Evolutionary conservation across 2,113 vertebrate species (phyloP), one percentile per base, ranked within the genome.

Genomic region (Corythoichthys intestinalis): DNA sequence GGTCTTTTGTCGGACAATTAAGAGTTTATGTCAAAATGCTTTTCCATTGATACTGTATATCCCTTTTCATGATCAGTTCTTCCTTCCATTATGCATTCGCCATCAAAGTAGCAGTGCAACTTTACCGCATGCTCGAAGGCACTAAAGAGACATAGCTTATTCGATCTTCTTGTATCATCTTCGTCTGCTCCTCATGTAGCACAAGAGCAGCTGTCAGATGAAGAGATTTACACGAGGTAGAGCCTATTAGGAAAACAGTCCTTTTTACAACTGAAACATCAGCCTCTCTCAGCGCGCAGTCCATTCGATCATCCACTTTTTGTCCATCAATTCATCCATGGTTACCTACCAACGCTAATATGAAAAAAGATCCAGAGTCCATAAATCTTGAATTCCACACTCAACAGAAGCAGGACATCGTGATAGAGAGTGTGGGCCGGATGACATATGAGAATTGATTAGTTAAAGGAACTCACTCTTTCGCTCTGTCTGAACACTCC

Each of bases 401-500:
- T 69, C 65, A 58, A 75, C 67, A 71, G 52, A 63, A 67, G 48
- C 69, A 57, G 67, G 65, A 73, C 14, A 59, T 73, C 73, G 69
- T 74, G 79, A 85, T 73, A 62, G 67, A 72, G 49, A 70, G 77
- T 48, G 70, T 66, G 76, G 82, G 76, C 70, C 65, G 69, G 69
- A 64, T 46, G 48, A 41, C 80, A 85, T 85, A 74, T 73, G 70
- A 83, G 71, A 58, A 87, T 87, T 78, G 83, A 87, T 87, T 87
- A 84, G 86, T 83, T 79, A 79, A 84, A 64, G 69, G 77, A 82
- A 79, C 86, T 86, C 78, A 77, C 82, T 86, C 80, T 80, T 72
- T 71, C 74, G 73, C 79, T 78, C 74, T 67, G 41, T 60, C 70
- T 72, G 69, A 63, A 70, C 76, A 60, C 60, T 72, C 76, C 72